Base-by-base conservation (phyloP, 2,888 invertebrate species). In the Conistra vaccinii region DNA sequence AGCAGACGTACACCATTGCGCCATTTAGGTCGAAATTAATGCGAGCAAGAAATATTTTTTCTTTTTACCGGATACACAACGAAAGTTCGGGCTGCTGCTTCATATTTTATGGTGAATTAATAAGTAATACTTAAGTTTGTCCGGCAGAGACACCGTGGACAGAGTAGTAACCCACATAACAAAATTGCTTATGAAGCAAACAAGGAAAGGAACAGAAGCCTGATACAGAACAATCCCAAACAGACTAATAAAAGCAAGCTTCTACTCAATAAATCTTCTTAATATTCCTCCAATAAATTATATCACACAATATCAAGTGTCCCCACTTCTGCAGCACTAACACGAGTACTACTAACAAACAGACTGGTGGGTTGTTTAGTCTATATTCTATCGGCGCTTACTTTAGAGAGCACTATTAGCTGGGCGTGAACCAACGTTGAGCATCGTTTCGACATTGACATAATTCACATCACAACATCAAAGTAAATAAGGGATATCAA, bases 381-480 rank as follows among this genome's bases (percentile, higher is more conserved):
- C 72, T 81, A 51, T 85, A 70, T 61, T 70, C 63, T 63, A 67
- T 82, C 61, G 73, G 55, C 85, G 66, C 61, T 69, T 65, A 58
- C 60, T 85, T 57, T 2, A 39, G 35, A 51, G 68, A 45, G 62
- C 55, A 73, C 60, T 68, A 81, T 67, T 69, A 57, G 20, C 69
- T 62, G 65, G 60, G 73, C 63, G 73, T 57, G 78, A 74, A 85
- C 73, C 45, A 73, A 73, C 77, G 51, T 20, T 17, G 57, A 70
- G 70, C 69, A 66, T 55, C 68, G 39, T 63, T 73, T 39, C 79
- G 73, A 85, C 83, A 85, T 78, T 87, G 86, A 85, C 76, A 87
- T 86, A 63, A 78, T 69, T 85, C 55, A 48, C 66, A 76, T 85
- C 55, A 48, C 66, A 76, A 81, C 78, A 72, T 80, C 76, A 78